These are phyloP conservation scores for Drosophila quinaria DNA, from an alignment of 2,888 invertebrate species.

Conservation along the genomic window DNA sequence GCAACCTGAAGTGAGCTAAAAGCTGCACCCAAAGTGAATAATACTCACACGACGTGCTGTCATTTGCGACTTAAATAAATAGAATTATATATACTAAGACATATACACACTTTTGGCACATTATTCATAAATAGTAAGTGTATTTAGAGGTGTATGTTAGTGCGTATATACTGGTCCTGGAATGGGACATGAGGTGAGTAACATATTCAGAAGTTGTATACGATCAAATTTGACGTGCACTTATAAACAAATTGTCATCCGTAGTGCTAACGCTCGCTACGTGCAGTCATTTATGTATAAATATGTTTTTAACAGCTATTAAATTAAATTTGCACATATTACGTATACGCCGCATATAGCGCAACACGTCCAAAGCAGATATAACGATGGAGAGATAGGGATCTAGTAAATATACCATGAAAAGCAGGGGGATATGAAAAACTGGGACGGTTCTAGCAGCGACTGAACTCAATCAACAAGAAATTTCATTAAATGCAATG, in stretches of 20 bases:
- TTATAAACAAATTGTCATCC: conserved; percentile 66
- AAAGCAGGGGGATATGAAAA: too few relatives aligned
- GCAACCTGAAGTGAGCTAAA: conserved; percentile 56
- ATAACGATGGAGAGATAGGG: conserved; percentile 1
- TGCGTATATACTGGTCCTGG: neutral
- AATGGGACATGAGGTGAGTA: neutral
- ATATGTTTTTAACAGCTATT: conserved; percentile 60
- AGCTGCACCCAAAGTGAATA: conserved; percentile 72
- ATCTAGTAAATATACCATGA: neutral
- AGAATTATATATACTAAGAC: conserved; percentile 45
- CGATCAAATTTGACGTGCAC: conserved; percentile 77
- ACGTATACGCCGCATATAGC: conserved; percentile 45
- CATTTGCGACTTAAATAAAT: conserved; percentile 78
- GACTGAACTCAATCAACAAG: conserved; percentile 52
- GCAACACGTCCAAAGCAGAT: conserved; percentile 4
- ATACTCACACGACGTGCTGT: conserved; percentile 73
- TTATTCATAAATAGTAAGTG: conserved; percentile 73
- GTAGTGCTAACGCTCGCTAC: conserved; percentile 36
- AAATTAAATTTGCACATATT: conserved; percentile 70
- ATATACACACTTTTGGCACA: conserved; percentile 33
- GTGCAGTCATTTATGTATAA: conserved; percentile 67
- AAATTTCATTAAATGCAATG: conserved; percentile 67
- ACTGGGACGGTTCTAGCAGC: neutral
- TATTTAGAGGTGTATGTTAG: conserved; percentile 15
- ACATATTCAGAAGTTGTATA: conserved; percentile 47